Evolutionary conservation across 2,797 vertebrate species (phyloP).

Genomic region (Scleropages formosus): DNA sequence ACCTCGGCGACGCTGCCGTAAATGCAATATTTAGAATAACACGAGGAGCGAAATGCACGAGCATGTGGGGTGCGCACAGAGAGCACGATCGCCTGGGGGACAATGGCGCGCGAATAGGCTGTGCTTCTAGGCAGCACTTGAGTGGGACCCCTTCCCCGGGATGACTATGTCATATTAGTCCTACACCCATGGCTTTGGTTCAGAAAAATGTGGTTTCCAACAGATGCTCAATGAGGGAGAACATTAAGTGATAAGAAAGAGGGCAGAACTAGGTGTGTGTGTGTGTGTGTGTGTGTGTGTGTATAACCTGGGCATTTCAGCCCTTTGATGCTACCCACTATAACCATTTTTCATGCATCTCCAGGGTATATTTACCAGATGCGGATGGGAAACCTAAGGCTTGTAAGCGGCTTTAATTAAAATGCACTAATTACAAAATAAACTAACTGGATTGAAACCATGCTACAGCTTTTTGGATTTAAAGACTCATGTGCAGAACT

Average conservation of each 20-base stretch:
- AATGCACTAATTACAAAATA: conserved; percentile 61
- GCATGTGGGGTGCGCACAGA: background rate
- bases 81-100: background rate
- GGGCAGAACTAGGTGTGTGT: conserved; percentile 10
- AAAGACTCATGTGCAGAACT: conserved; percentile 8
- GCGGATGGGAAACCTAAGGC: conserved; percentile 44
- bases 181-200: background rate
- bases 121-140: background rate
- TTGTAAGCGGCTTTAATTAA: conserved; percentile 63
- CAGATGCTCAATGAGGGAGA: background rate
- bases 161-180: background rate
- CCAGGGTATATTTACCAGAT: conserved; percentile 43
- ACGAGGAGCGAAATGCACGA: background rate
- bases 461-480: conserved; percentile 18
- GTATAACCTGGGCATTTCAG: conserved; percentile 11
- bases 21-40: background rate
- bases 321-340: background rate
- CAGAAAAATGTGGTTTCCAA: background rate
- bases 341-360: conserved; percentile 31
- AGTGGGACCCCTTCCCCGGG: background rate
- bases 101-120: background rate
- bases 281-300: conserved; percentile 34
- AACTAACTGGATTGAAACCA: conserved; percentile 49
- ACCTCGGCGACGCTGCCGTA: background rate
- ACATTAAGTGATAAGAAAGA: background rate